These are phyloP conservation scores for Oncorhynchus masou DNA, from an alignment of 2,113 vertebrate species.

Conservation along the genomic window DNA sequence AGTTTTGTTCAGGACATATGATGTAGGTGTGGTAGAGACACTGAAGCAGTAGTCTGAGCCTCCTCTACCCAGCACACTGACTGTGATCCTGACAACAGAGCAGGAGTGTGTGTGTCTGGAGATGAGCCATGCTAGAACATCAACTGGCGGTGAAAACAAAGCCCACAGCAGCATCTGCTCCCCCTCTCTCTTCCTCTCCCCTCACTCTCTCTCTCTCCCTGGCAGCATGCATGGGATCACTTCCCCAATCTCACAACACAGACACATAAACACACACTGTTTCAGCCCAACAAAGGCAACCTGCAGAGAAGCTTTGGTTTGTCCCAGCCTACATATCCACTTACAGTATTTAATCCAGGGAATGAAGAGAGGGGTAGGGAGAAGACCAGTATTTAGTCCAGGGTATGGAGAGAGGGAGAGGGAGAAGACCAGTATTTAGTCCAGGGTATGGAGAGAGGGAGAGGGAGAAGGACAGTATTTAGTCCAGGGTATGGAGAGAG, in stretches of 20 bases:
- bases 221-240: constrained; percentile 59
- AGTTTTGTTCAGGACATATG: constrained; percentile 31
- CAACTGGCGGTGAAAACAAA: constrained; percentile 53
- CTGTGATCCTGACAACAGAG: constrained; percentile 41
- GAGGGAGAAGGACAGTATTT: too few relatives aligned
- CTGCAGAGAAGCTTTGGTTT: constrained; percentile 36
- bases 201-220: constrained; percentile 37
- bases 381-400: too few relatives aligned
- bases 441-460: too few relatives aligned
- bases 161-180: constrained; percentile 32
- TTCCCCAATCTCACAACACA: constrained; percentile 59
- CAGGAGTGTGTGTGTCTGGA: background rate
- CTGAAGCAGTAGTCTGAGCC: constrained; percentile 31
- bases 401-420: too few relatives aligned
- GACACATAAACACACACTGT: constrained; percentile 50
- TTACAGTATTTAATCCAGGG: too few relatives aligned
- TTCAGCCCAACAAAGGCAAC: constrained; percentile 64
- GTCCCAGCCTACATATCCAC: background rate
- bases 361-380: background rate
- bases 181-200: constrained; percentile 24
- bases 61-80: constrained; percentile 11
- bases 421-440: too few relatives aligned
- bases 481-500: too few relatives aligned
- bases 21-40: constrained; percentile 40
- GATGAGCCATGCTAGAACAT: constrained; percentile 17